phyloP scores from a whole-genome alignment of 2,888 invertebrate genomes.

The Dolichopus griseipennis region DNA sequence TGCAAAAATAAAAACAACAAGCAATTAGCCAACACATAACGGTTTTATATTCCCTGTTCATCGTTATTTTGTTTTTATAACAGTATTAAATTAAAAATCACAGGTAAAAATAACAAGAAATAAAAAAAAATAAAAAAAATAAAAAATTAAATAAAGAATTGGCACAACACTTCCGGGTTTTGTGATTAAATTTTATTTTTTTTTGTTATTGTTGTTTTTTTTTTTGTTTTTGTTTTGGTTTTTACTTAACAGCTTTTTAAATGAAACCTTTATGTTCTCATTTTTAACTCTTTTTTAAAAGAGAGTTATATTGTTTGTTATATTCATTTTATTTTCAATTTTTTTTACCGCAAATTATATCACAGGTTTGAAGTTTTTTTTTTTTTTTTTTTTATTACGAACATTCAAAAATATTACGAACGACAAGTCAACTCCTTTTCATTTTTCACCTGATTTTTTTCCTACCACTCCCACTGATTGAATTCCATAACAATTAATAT shows the following conservation, averaged over 20 bases:
- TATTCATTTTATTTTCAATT: not conserved
- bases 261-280: not conserved
- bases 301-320: not conserved
- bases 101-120: not conserved
- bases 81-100: not conserved
- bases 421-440: no score
- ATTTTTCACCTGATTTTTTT: no score
- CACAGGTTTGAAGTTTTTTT: not conserved
- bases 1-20: not conserved
- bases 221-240: not conserved
- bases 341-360: not conserved
- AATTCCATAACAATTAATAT: no score
- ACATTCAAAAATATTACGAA: no score
- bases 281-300: not conserved
- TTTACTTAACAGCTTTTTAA: not conserved
- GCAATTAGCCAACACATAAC: slow-evolving; percentile 1
- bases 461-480: no score
- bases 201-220: not conserved
- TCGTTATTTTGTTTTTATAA: not conserved
- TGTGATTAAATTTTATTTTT: not conserved
- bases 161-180: slow-evolving; percentile 6
- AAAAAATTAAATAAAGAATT: not conserved
- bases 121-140: not conserved
- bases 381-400: no score
- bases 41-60: not conserved